These are phyloP conservation scores for Corythoichthys intestinalis DNA, from an alignment of 2,113 vertebrate species.

Conservation along the genomic window DNA sequence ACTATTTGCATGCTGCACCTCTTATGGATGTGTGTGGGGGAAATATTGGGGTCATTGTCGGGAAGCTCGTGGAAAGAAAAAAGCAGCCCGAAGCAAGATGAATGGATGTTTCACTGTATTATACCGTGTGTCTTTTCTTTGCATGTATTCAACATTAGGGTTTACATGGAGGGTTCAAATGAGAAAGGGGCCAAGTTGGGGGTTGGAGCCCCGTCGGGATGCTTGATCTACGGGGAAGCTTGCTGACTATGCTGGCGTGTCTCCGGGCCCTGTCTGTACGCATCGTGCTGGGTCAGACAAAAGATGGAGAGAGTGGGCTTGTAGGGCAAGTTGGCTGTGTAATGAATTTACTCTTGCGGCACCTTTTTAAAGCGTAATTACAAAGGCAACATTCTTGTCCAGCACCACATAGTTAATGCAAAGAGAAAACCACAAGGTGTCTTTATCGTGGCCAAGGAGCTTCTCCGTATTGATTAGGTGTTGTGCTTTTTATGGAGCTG, in stretches of 20 bases:
- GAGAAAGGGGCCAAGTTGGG: constrained; percentile 16
- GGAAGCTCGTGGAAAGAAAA: constrained; percentile 32
- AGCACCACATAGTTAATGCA: constrained; percentile 59
- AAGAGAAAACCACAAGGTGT: constrained; percentile 14
- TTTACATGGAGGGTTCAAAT: constrained; percentile 38
- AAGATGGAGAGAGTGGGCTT: constrained; percentile 39
- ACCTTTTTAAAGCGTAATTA: constrained; percentile 71
- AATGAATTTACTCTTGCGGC: constrained; percentile 74
- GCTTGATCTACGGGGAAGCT: constrained; percentile 59
- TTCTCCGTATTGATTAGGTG: not conserved
- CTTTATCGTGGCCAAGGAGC: not conserved
- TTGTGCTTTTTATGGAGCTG: not conserved
- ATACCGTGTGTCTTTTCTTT: constrained; percentile 32
- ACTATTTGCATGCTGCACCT: not conserved
- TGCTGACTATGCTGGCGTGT: constrained; percentile 40
- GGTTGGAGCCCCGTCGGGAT: constrained; percentile 58
- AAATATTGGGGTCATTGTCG: constrained; percentile 48
- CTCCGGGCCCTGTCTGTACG: constrained; percentile 62
- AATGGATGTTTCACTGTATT: constrained; percentile 28
- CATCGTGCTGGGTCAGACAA: constrained; percentile 36
- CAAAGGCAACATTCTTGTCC: constrained; percentile 55
- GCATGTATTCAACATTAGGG: constrained; percentile 32
- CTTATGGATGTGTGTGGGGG: constrained; percentile 32
- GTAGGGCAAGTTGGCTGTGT: constrained; percentile 56
- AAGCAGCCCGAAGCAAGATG: constrained; percentile 41